These are phyloP conservation scores for Ramphastos sulfuratus DNA, from an alignment of 2,113 vertebrate species.

Conservation along the genomic window DNA sequence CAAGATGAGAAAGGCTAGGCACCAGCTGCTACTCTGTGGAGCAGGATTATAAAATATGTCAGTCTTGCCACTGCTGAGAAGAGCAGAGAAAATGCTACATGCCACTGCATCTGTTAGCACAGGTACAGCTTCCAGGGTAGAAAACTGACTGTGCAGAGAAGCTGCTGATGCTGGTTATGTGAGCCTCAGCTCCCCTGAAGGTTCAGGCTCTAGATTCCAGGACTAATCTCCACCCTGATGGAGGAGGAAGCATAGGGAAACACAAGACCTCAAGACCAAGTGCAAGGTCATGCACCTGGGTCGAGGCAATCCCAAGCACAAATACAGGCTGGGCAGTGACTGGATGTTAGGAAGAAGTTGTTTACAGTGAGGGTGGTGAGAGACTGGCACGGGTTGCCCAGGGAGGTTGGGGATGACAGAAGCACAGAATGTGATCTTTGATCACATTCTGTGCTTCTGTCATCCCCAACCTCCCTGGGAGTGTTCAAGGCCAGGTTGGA, in stretches of 20 bases:
- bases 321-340: no score
- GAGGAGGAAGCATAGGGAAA: background rate
- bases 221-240: background rate
- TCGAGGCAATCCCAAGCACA: no score
- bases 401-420: no score
- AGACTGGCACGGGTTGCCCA: no score
- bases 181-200: background rate
- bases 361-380: no score
- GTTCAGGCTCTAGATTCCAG: background rate
- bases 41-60: conserved; percentile 45
- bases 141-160: background rate
- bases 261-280: background rate
- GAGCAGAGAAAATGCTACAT: conserved; percentile 7
- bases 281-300: no score
- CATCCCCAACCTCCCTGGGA: no score
- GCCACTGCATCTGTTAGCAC: background rate
- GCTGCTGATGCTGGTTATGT: background rate
- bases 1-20: conserved; percentile 3
- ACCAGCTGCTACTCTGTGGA: conserved; percentile 50
- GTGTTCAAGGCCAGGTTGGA: no score
- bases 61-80: conserved; percentile 29
- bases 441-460: no score
- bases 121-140: background rate
- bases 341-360: no score
- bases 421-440: no score